Evolutionary conservation across 1,140 invertebrate genomes (phyloP).

Genomic region (Drosophila pandora): DNA sequence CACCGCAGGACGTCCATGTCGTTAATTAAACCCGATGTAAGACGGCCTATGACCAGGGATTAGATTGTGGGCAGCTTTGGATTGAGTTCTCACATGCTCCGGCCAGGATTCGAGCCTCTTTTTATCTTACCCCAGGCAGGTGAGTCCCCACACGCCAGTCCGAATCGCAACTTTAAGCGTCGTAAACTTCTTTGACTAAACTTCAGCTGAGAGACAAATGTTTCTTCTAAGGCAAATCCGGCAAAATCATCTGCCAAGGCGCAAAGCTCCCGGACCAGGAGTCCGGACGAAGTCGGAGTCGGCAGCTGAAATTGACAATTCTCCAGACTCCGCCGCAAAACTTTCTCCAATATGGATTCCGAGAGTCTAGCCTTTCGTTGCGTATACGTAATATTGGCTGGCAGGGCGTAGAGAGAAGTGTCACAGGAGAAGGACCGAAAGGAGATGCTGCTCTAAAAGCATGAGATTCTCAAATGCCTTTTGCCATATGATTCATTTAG

Average conservation of each 20-base stretch:
- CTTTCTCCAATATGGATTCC: constrained; percentile 42
- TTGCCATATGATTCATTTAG: constrained; percentile 71
- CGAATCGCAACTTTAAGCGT: neutral
- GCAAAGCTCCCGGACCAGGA: constrained; percentile 1
- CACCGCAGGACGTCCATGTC: constrained; percentile 9
- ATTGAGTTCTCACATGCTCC: constrained; percentile 34
- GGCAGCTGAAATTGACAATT: constrained; percentile 58
- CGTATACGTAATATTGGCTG: constrained; percentile 41
- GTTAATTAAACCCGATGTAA: constrained; percentile 57
- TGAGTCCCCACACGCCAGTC: constrained; percentile 19
- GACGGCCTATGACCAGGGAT: constrained; percentile 35
- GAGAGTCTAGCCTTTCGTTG: constrained; percentile 51
- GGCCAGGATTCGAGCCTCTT: constrained; percentile 10
- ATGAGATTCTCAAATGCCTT: constrained; percentile 59
- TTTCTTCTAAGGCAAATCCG: constrained; percentile 36
- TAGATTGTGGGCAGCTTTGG: constrained; percentile 24
- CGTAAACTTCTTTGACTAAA: constrained; percentile 6
- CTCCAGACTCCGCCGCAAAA: constrained; percentile 56
- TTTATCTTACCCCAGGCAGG: constrained; percentile 39
- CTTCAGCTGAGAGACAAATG: constrained; percentile 33
- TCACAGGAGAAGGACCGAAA: constrained; percentile 37
- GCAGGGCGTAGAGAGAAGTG: neutral
- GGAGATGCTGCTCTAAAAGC: constrained; percentile 61
- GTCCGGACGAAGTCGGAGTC: too few relatives aligned
- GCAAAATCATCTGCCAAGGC: constrained; percentile 23